phyloP scores from a whole-genome alignment of 2,113 vertebrate species.

The Salvelinus fontinalis region DNA sequence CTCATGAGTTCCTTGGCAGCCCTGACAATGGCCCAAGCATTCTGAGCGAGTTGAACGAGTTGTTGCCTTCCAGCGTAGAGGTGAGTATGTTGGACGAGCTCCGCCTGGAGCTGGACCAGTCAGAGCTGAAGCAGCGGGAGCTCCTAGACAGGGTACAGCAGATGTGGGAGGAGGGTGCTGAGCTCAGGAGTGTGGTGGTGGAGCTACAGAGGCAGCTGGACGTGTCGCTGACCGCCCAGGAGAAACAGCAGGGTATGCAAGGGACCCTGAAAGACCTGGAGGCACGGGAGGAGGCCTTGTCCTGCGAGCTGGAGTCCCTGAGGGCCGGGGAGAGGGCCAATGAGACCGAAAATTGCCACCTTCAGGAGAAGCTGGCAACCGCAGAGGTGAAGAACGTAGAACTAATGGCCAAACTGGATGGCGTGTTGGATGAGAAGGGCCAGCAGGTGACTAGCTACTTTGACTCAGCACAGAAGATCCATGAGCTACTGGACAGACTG shows the following conservation, averaged over 20 bases:
- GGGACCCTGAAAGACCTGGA: slow-evolving; percentile 47
- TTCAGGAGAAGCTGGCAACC: slow-evolving; percentile 66
- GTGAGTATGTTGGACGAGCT: slow-evolving; percentile 83
- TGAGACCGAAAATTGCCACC: slow-evolving; percentile 54
- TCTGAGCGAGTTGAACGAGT: slow-evolving; percentile 77
- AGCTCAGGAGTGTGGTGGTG: slow-evolving; percentile 75
- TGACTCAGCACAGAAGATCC: slow-evolving; percentile 76
- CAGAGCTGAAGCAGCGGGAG: slow-evolving; percentile 84
- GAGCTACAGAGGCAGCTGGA: slow-evolving; percentile 84
- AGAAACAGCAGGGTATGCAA: slow-evolving; percentile 71
- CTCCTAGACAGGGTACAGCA: slow-evolving; percentile 76
- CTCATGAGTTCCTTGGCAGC: slow-evolving; percentile 81
- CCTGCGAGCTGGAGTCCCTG: slow-evolving; percentile 66
- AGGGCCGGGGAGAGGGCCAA: slow-evolving; percentile 53
- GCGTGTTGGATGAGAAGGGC: slow-evolving; percentile 67
- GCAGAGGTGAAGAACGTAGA: slow-evolving; percentile 73
- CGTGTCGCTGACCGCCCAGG: slow-evolving; percentile 73
- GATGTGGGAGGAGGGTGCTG: slow-evolving; percentile 82
- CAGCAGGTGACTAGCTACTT: slow-evolving; percentile 67
- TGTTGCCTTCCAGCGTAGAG: slow-evolving; percentile 59
- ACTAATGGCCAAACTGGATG: slow-evolving; percentile 68
- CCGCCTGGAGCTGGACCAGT: slow-evolving; percentile 88
- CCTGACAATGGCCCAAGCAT: slow-evolving; percentile 80
- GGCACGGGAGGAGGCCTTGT: slow-evolving; percentile 65
- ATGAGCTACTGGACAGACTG: slow-evolving; percentile 76